Base-by-base conservation (phyloP, 2,113 vertebrate genomes). In the Hemiscyllium ocellatum region DNA sequence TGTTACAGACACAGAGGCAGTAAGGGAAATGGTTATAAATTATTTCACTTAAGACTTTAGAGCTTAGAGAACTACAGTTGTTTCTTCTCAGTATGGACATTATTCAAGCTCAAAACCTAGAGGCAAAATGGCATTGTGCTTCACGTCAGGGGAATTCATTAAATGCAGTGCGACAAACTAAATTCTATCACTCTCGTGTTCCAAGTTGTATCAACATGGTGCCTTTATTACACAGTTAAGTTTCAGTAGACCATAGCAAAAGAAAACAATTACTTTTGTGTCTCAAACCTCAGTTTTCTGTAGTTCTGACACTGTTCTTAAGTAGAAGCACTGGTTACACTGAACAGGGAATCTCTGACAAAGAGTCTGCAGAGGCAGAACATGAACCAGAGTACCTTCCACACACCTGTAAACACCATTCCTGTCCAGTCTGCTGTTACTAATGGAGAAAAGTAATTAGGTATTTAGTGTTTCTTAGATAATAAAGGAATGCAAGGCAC, bases 321-420 rank as follows among this genome's bases (percentile, higher is more conserved):
- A 68, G 61, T 93, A 37, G 20, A 93, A 66, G 65, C 29, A 37
- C 42, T 13, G 29, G 69, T 50, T 72, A 2, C 17, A 8, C 37
- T 50, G 42, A 50, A 22, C 13, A 72, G 7, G 68, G 29, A 47
- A 47, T 33, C 94, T 33, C 94, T 70, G 68, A 50, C 68, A 33
- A 95, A 95, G 68, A 47, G 50, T 70, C 70, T 72, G 7, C 69
- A 72, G 42, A 50, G 69, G 42, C 24, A 15, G 69, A 72, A 95
- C 68, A 95, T 95, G 72, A 95, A 95, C 94, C 93, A 22, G 26
- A 90, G 69, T 29, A 69, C 66, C 50, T 70, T 72, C 69, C 94
- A 72, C 47, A 95, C 69, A 95, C 94, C 68, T 95, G 47, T 47
- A 95, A 72, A 95, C 94, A 95, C n/a, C 69, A 95, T 95, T 95